Base-by-base conservation (phyloP, 2,113 vertebrate genomes). In the Microtus montanus region DNA sequence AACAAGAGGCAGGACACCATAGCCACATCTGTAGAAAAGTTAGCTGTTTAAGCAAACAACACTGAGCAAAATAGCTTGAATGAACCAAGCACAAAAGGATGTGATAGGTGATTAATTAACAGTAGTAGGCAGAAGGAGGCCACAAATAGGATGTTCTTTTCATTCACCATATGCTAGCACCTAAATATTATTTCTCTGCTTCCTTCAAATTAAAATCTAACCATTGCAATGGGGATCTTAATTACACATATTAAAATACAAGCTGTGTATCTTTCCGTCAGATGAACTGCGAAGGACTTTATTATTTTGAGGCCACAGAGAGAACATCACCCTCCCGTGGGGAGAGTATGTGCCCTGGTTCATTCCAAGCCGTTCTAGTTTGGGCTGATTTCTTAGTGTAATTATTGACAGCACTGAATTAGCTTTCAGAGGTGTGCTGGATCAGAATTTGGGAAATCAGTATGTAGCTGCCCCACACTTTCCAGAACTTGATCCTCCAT, bases 241-340 rank as follows among this genome's bases (percentile, higher is more conserved):
- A 74, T 94, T 91, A 82, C 17, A 38, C 38, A 33, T 38, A 61
- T 87, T 33, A 86, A 47, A 92, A 41, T 91, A 14, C 63, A 77
- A 91, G 35, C 87, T 78, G 49, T 49, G 71, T 54, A 61, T 75
- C 74, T 95, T 94, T 87, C 11, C 74, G 54, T 15, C 49, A 80
- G 33, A 44, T 93, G 24, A 92, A 75, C 19, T 84, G 33, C 38
- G 90, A 95, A 82, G 78, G 91, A 79, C 24, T 91, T 92, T 68
- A 63, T 90, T 73, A 68, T 93, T 95, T 92, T 92, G 79, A 94
- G 35, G 24, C 35, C 54, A 74, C 26, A 66, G 88, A 77, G 47
- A 85, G 49, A 85, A 86, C 14, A 28, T 52, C 13, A 22, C 33
- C n/a, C 4, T 93, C 58, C 52, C 5, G 3, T 26, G 58, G 17